These are phyloP conservation scores for Bursaphelenchus okinawaensis DNA, from an alignment of 2,888 invertebrate genomes.

Conservation along the genomic window DNA sequence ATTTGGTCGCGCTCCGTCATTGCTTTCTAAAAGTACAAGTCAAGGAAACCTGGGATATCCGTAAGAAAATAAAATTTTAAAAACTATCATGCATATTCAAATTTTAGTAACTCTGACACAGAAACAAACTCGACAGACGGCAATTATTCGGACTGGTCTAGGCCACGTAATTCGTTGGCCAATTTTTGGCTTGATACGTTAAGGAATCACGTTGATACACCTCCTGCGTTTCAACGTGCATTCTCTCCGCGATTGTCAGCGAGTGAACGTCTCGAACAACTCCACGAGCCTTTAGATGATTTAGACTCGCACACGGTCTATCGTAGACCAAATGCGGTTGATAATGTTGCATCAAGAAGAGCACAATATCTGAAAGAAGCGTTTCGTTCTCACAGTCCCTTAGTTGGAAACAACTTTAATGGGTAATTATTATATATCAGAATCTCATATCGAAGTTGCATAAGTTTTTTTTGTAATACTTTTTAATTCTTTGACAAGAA, in stretches of 20 bases:
- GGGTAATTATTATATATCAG: too few species aligned
- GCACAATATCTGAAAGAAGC: slow-evolving; percentile 40
- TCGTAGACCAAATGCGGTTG: slow-evolving; percentile 33
- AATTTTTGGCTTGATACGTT: slow-evolving; percentile 45
- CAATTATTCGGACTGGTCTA: slow-evolving; percentile 12
- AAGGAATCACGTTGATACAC: slow-evolving; percentile 29
- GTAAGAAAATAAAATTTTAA: slow-evolving; percentile 12
- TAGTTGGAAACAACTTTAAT: not conserved
- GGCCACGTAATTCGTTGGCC: slow-evolving; percentile 26
- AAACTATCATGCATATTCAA: not conserved
- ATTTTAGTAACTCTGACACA: not conserved
- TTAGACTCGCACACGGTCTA: slow-evolving; percentile 15
- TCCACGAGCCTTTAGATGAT: slow-evolving; percentile 40
- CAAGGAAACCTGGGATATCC: slow-evolving; percentile 15
- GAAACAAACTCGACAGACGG: not conserved
- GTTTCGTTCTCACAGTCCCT: slow-evolving; percentile 15
- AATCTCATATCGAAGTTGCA: too few species aligned
- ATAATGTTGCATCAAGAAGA: slow-evolving; percentile 37
- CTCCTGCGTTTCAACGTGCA: slow-evolving; percentile 36
- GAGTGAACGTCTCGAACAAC: slow-evolving; percentile 50
- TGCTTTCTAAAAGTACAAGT: slow-evolving; percentile 18
- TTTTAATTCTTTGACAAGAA: too few species aligned
- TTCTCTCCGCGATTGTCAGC: slow-evolving; percentile 44
- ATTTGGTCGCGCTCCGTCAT: not conserved
- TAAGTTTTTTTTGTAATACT: not conserved